Evolutionary conservation across 1,140 invertebrate genomes (phyloP), one percentile per base, ranked within the genome.

Genomic region (Bombus ignitus): DNA sequence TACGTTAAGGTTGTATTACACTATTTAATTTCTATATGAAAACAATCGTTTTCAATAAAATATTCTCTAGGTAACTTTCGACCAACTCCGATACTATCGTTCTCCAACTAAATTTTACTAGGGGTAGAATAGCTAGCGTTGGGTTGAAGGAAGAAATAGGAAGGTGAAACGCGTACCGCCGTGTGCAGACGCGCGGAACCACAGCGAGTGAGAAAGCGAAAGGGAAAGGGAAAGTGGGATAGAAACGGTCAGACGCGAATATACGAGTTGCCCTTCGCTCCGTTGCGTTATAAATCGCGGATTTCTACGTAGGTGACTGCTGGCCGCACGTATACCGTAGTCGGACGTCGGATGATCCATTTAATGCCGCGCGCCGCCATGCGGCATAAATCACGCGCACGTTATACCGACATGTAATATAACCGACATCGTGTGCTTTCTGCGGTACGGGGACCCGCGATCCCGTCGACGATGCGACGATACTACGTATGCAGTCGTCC

Each of bases 321-420:
- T 68, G 87, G 81, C 89, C 77, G 81, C 87, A 57, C 85, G 89
- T 91, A 89, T 87, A 89, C 86, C 89, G 74, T 91, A 88, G 82
- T 90, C 86, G 89, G 88, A 91, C 88, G 81, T 85, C 72, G 90
- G 90, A 91, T 91, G 90, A 91, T 91, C 90, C 90, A 91, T 89
- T 90, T 91, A 91, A 91, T 91, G 87, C 90, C 88, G 88, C 87
- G 80, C 88, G 85, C 85, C 85, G 87, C 84, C 90, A 91, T 87
- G 85, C 80, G 88, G 86, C 90, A 91, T 91, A 91, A 91, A 91
- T 91, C 91, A 91, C 86, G 87, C 72, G 86, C 82, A 88, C 87
- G 91, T 91, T 91, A 91, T 87, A 91, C 88, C 88, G 87, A 91
- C 90, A 83, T 91, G 88, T 90, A 91, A 91, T 91, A 91, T 91